Conservation (phyloP, 1,140 invertebrate genomes). For the Pygmarrhopalites habei region DNA sequence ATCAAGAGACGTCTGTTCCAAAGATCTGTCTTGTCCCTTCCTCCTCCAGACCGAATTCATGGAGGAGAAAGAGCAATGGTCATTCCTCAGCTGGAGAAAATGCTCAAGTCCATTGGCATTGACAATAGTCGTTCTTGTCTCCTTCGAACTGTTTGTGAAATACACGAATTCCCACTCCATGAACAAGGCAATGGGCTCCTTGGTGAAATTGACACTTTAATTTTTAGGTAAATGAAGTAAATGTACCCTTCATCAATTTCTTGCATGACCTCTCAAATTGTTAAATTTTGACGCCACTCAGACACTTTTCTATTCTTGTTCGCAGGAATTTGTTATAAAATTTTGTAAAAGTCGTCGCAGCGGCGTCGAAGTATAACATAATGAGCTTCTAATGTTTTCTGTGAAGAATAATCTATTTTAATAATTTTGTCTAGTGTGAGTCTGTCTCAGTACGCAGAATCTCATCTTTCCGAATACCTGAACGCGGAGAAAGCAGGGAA, state of each 20-base stretch:
- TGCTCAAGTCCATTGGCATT: constrained; percentile 24
- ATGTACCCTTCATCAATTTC: neutral
- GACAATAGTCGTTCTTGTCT: constrained; percentile 30
- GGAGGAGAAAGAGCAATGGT: constrained; percentile 35
- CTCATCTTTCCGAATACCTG: constrained; percentile 36
- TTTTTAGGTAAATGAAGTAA: constrained; percentile 32
- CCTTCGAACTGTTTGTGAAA: constrained; percentile 35
- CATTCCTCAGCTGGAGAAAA: constrained; percentile 26
- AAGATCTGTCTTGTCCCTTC: constrained; percentile 25
- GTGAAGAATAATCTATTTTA: no score
- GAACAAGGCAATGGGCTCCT: constrained; percentile 30
- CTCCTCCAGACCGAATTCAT: constrained; percentile 30
- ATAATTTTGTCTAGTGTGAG: constrained; percentile 29
- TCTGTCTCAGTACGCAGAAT: constrained; percentile 28
- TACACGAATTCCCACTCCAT: constrained; percentile 32
- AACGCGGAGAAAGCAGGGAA: constrained; percentile 32
- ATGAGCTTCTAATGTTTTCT: no score
- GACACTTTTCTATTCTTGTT: no score
- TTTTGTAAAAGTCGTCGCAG: neutral
- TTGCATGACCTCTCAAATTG: no score
- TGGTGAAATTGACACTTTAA: constrained; percentile 32
- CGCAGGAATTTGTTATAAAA: neutral
- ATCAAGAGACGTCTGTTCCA: neutral
- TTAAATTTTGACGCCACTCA: no score
- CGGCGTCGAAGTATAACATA: neutral